Percentiles rank a stretch among this genome's conserved stretches.
phyloP scores from a whole-genome alignment of 1,140 invertebrate species.

The Drosophila mojavensis region DNA sequence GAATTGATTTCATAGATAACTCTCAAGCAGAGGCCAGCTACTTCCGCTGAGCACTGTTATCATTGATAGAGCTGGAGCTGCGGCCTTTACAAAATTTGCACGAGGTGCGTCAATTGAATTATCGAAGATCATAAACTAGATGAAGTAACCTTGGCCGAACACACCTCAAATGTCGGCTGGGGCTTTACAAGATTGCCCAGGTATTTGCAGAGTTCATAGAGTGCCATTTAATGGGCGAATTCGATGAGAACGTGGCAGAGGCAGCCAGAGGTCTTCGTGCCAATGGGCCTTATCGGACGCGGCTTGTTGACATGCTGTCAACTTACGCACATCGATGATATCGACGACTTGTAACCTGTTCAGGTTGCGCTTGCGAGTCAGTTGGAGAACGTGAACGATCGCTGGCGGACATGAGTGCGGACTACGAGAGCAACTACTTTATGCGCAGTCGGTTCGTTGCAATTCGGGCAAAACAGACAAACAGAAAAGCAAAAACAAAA shows the following conservation, averaged over 20 bases:
- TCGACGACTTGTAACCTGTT: conserved; percentile 23
- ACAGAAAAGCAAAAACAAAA: background rate
- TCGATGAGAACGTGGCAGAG: background rate
- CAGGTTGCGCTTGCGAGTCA: conserved; percentile 31
- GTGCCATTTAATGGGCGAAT: background rate
- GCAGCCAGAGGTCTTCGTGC: conserved; percentile 18
- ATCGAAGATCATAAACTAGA: background rate
- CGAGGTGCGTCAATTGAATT: background rate
- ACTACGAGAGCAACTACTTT: conserved; percentile 56
- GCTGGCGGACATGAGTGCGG: conserved; percentile 60
- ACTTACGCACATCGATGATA: conserved; percentile 46
- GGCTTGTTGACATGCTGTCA: conserved; percentile 55
- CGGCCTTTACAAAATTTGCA: background rate
- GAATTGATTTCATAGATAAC: conserved; percentile 3
- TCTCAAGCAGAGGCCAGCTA: background rate
- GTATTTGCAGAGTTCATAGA: conserved; percentile 2
- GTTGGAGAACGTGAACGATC: conserved; percentile 45
- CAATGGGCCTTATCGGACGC: conserved; percentile 21
- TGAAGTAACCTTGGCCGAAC: background rate
- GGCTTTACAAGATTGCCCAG: background rate
- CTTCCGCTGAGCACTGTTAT: background rate
- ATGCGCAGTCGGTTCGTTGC: conserved; percentile 56
- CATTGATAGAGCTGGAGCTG: background rate
- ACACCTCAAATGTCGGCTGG: conserved; percentile 1
- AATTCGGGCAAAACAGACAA: conserved; percentile 3